phyloP scores from a whole-genome alignment of 2,113 vertebrate genomes.

The Nycticorax nycticorax region DNA sequence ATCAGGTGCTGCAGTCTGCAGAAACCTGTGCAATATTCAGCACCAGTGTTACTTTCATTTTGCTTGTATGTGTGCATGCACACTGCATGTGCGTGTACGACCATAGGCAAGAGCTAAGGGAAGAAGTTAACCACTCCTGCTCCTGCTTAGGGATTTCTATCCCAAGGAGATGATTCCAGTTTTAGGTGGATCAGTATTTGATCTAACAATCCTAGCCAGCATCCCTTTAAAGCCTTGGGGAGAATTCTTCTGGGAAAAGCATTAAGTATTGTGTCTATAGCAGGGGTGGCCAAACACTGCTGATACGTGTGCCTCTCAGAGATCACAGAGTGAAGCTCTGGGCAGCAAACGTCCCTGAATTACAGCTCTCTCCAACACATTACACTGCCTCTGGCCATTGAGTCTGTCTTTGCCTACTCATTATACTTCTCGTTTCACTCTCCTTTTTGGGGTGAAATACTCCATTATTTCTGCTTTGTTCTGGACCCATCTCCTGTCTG shows the following conservation, averaged over 20 bases:
- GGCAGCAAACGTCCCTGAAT: constrained; percentile 26
- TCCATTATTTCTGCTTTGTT: constrained; percentile 77
- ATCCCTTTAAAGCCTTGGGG: neutral
- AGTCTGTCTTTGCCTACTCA: constrained; percentile 66
- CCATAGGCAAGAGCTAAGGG: neutral
- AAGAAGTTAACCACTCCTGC: neutral
- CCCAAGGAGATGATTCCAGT: neutral
- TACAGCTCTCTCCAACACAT: constrained; percentile 39
- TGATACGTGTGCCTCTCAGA: neutral
- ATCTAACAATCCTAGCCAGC: neutral
- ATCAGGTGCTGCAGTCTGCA: neutral
- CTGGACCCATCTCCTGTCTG: constrained; percentile 72
- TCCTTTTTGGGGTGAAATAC: constrained; percentile 75
- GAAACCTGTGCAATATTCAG: neutral
- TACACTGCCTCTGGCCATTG: constrained; percentile 45
- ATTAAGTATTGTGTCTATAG: constrained; percentile 32
- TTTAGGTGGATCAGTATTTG: neutral
- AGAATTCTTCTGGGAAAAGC: constrained; percentile 6
- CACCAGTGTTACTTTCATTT: neutral
- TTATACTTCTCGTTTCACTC: constrained; percentile 70
- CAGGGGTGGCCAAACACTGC: constrained; percentile 23
- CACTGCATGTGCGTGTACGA: neutral
- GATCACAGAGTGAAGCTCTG: constrained; percentile 43
- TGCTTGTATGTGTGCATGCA: neutral
- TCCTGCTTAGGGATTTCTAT: neutral